These are phyloP conservation scores for Orius laevigatus DNA, from an alignment of 1,140 invertebrate species.

Conservation along the genomic window DNA sequence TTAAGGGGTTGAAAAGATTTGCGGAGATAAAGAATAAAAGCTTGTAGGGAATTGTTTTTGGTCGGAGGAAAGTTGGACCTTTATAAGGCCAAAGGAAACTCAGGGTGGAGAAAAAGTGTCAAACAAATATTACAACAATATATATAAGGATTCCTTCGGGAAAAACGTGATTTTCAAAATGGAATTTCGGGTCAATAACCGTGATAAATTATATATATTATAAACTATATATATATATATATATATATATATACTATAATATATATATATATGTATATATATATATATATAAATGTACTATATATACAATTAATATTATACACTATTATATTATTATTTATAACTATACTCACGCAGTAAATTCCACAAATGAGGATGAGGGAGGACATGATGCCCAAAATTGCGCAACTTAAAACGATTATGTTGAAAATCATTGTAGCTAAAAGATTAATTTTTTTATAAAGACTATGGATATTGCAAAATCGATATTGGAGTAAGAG, in stretches of 20 bases:
- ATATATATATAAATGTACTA: too few species aligned
- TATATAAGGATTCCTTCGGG: background rate
- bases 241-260: too few species aligned
- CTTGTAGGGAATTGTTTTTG: too few species aligned
- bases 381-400: constrained; percentile 31
- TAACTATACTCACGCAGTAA: constrained; percentile 29
- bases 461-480: too few species aligned
- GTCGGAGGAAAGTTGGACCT: too few species aligned
- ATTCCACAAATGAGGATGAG: constrained; percentile 33
- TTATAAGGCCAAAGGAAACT: background rate
- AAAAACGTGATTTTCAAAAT: background rate
- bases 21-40: too few species aligned
- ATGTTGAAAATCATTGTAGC: constrained; percentile 33
- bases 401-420: constrained; percentile 29
- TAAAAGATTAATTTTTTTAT: constrained; percentile 25
- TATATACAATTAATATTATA: too few species aligned
- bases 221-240: too few species aligned
- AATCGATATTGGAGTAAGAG: too few species aligned
- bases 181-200: background rate
- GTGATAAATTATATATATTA: background rate
- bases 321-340: too few species aligned
- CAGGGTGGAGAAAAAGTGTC: background rate
- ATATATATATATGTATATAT: background rate
- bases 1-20: too few species aligned
- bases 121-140: background rate